Conservation (phyloP, 2,797 vertebrate species). For the Furcifer pardalis region DNA sequence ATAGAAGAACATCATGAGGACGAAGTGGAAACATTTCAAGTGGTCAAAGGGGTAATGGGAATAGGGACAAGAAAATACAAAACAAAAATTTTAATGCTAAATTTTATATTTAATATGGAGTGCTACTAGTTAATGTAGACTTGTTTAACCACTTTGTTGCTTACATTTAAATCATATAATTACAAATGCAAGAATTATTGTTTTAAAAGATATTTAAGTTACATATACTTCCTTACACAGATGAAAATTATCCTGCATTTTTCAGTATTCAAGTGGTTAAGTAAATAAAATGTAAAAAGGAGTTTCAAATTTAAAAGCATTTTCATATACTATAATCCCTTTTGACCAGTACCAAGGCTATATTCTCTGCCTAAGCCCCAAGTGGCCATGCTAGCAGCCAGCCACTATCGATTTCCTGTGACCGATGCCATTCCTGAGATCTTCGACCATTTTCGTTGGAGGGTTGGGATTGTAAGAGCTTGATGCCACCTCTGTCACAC, state of each 20-base stretch:
- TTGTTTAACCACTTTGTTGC: constrained; percentile 85
- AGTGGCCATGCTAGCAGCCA: constrained; percentile 91
- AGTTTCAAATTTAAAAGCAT: constrained; percentile 75
- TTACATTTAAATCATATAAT: constrained; percentile 77
- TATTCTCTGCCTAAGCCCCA: constrained; percentile 92
- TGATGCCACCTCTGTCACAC: constrained; percentile 99
- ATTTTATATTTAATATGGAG: constrained; percentile 78
- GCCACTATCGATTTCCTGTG: constrained; percentile 97
- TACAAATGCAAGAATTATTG: constrained; percentile 76
- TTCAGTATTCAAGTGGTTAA: constrained; percentile 80
- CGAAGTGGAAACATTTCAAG: constrained; percentile 98
- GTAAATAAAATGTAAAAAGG: constrained; percentile 72
- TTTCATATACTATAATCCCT: constrained; percentile 81
- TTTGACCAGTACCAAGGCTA: constrained; percentile 90
- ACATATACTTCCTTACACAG: constrained; percentile 76
- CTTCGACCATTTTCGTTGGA: constrained; percentile 99
- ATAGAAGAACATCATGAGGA: constrained; percentile 99
- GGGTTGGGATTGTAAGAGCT: constrained; percentile 97
- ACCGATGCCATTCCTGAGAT: constrained; percentile 98
- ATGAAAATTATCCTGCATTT: constrained; percentile 78
- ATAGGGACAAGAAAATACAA: constrained; percentile 96
- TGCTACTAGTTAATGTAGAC: constrained; percentile 80
- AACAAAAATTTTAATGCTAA: constrained; percentile 88
- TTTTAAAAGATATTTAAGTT: constrained; percentile 69
- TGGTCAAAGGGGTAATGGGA: constrained; percentile 91